phyloP scores from a whole-genome alignment of 2,888 invertebrate species.

The Serripes groenlandicus region DNA sequence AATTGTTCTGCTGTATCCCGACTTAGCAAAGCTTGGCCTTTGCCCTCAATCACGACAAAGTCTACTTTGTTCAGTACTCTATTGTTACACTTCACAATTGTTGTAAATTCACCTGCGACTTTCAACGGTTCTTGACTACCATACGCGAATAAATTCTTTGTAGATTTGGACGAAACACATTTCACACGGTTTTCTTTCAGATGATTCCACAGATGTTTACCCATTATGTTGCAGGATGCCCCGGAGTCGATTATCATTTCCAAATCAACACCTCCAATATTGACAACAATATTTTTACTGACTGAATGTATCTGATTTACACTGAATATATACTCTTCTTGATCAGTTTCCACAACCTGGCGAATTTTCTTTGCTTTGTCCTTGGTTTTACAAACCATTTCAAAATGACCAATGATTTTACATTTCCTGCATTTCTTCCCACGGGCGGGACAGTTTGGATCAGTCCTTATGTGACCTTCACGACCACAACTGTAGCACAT shows the following conservation, averaged over 20 bases:
- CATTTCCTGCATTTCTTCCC: slow-evolving; percentile 9
- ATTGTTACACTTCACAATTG: neutral
- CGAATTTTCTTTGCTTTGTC: neutral
- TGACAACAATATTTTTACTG: neutral
- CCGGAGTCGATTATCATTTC: neutral
- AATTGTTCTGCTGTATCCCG: slow-evolving; percentile 6
- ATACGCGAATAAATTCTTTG: slow-evolving; percentile 27
- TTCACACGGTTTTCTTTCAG: neutral
- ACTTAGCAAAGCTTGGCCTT: slow-evolving; percentile 31
- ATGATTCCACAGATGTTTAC: neutral
- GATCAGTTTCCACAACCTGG: neutral
- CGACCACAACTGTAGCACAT: slow-evolving; percentile 1
- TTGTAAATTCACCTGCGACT: slow-evolving; percentile 20
- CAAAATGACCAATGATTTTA: slow-evolving; percentile 16
- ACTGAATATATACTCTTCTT: neutral
- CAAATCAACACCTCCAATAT: neutral
- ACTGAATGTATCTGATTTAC: neutral
- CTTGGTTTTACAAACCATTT: neutral
- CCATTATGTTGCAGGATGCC: neutral
- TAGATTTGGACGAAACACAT: neutral
- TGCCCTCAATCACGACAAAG: slow-evolving; percentile 36
- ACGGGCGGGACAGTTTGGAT: slow-evolving; percentile 10
- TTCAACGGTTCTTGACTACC: slow-evolving; percentile 31
- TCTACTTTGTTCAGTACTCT: neutral
- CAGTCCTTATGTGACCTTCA: slow-evolving; percentile 1